These are phyloP conservation scores for Orchestia grillus DNA, from an alignment of 1,140 invertebrate genomes.

Conservation along the genomic window DNA sequence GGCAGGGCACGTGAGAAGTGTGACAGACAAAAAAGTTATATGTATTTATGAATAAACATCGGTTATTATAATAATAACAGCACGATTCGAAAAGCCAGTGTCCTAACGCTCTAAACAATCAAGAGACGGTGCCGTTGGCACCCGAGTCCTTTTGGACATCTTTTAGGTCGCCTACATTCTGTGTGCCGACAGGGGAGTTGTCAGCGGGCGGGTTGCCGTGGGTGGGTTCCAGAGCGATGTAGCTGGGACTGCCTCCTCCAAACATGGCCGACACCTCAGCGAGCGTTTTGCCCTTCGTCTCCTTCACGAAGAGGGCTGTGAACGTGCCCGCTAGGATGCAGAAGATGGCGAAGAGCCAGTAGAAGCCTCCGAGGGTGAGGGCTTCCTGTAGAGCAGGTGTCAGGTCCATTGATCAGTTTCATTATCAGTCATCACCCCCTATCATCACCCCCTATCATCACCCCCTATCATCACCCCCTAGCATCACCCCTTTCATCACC, in stretches of 20 bases:
- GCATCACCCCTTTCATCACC: no score
- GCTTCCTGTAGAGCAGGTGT: neutral
- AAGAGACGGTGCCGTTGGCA: neutral
- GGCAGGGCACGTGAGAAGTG: no score
- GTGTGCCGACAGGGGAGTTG: neutral
- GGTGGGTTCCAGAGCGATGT: neutral
- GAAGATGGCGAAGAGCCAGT: conserved; percentile 29
- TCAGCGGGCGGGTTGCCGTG: neutral
- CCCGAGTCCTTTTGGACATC: neutral
- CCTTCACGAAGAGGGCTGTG: neutral
- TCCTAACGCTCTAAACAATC: neutral
- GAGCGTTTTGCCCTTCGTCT: conserved; percentile 25
- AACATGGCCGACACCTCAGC: conserved; percentile 3
- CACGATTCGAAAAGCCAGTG: neutral
- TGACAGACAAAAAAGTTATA: neutral
- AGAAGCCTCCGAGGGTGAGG: neutral
- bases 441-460: no score
- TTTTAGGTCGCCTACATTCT: neutral
- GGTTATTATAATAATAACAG: neutral
- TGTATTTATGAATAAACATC: neutral
- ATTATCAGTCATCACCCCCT: no score
- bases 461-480: no score
- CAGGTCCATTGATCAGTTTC: no score
- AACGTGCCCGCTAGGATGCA: neutral
- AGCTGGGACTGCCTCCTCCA: neutral